Percentiles rank a stretch among this genome's conserved stretches.
These are phyloP conservation scores for Meandrina meandrites DNA, from an alignment of 92 coral and sea anemone genomes.

Conservation along the genomic window DNA sequence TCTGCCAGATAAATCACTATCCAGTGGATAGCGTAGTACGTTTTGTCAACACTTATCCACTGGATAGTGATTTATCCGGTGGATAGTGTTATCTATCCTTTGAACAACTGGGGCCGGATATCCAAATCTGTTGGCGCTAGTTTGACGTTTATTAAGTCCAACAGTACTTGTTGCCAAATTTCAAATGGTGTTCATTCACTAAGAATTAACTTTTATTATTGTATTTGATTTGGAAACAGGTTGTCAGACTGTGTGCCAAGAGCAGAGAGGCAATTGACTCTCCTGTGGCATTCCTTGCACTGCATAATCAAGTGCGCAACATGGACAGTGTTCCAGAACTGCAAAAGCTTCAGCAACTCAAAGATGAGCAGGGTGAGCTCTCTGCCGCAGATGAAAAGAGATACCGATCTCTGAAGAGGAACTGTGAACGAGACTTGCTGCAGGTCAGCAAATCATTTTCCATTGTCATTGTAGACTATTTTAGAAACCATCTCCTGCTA, in stretches of 20 bases:
- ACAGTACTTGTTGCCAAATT: background rate
- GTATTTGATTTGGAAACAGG: constrained; percentile 41
- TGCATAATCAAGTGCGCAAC: constrained; percentile 98
- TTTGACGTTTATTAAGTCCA: background rate
- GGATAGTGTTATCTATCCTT: no score
- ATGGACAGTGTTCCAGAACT: constrained; percentile 99
- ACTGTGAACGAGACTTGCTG: constrained; percentile 95
- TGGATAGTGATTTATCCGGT: no score
- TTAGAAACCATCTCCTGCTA: no score
- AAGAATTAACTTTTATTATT: background rate
- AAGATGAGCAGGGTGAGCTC: constrained; percentile 98
- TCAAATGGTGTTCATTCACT: background rate
- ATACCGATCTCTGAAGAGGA: constrained; percentile 96
- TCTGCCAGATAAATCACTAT: no score
- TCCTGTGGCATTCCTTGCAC: constrained; percentile 96
- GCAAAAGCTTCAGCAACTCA: constrained; percentile 97
- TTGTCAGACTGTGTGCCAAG: constrained; percentile 98
- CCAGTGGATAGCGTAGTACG: no score
- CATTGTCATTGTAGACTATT: no score
- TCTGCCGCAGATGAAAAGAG: constrained; percentile 99
- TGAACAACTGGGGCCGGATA: no score
- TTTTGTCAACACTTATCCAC: no score
- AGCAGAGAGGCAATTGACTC: constrained; percentile 99
- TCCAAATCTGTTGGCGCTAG: no score
- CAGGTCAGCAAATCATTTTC: constrained; percentile 59